Percentiles rank a stretch among this genome's conserved stretches.
Evolutionary conservation across 2,113 vertebrate species (phyloP).

Genomic region (Anarrhichthys ocellatus): DNA sequence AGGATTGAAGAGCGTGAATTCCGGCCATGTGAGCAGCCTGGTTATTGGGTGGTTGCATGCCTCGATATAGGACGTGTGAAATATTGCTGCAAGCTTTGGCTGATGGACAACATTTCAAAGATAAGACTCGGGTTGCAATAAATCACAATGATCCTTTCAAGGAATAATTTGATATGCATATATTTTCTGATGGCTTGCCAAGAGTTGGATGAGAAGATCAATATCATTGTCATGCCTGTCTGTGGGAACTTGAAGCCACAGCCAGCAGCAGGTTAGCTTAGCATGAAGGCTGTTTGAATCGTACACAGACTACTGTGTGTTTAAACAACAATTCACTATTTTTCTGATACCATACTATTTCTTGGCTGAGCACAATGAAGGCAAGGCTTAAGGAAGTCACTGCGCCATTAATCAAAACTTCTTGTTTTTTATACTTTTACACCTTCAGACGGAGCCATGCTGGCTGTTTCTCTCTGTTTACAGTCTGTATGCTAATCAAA

Average conservation of each 20-base stretch:
- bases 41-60: conserved; percentile 4
- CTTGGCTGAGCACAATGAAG: background rate
- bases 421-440: background rate
- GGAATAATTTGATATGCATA: background rate
- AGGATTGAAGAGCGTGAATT: conserved; percentile 28
- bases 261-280: background rate
- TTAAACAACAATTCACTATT: background rate
- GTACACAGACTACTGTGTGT: background rate
- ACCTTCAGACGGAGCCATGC: background rate
- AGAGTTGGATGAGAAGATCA: background rate
- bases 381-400: too few species aligned
- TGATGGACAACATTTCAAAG: background rate
- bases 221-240: too few species aligned
- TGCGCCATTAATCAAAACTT: too few species aligned
- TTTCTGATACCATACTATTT: background rate
- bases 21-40: conserved; percentile 32
- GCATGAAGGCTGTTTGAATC: background rate
- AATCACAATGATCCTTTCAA: background rate
- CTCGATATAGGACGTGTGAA: conserved; percentile 3
- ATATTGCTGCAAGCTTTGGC: background rate
- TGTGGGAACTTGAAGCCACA: too few species aligned
- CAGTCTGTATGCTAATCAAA: background rate
- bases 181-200: background rate
- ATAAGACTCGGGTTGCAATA: background rate
- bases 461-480: background rate